phyloP scores from a whole-genome alignment of 1,140 invertebrate species.

The Augochlora pura region DNA sequence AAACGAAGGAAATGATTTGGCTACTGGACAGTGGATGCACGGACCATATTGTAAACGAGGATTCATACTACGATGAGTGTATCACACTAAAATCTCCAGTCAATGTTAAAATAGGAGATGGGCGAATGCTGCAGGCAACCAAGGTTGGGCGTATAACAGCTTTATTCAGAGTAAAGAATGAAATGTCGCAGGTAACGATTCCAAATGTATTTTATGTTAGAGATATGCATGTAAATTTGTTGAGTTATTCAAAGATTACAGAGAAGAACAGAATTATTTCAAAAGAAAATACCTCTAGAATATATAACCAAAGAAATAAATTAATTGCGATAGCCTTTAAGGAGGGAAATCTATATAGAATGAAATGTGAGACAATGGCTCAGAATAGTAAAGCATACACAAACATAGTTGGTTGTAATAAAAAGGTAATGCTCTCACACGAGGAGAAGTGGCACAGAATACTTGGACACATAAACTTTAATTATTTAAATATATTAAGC shows the following conservation, averaged over 20 bases:
- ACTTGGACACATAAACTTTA: constrained; percentile 47
- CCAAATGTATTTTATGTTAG: constrained; percentile 44
- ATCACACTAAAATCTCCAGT: not conserved
- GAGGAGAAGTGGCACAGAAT: constrained; percentile 44
- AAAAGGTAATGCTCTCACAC: not conserved
- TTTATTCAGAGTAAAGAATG: not conserved
- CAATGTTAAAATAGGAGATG: not conserved
- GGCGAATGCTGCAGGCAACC: not conserved
- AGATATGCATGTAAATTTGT: constrained; percentile 46
- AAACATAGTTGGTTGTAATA: not conserved
- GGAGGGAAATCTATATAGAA: constrained; percentile 27
- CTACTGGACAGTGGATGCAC: not conserved
- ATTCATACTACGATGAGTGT: not conserved
- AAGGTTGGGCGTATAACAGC: not conserved
- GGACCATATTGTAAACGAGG: not conserved
- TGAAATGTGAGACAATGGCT: constrained; percentile 22
- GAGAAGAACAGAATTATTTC: constrained; percentile 38
- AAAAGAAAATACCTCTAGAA: constrained; percentile 14
- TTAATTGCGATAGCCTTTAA: constrained; percentile 30
- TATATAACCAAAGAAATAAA: constrained; percentile 14
- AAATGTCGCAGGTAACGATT: constrained; percentile 1
- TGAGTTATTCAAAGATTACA: constrained; percentile 39
- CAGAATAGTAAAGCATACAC: not conserved
- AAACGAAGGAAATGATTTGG: not conserved
- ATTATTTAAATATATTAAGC: constrained; percentile 39